A percentile compares a stretch with the other conserved stretches of the same genome.
These are phyloP conservation scores for Aporrectodea caliginosa DNA, from an alignment of 1,140 invertebrate genomes.

Conservation along the genomic window DNA sequence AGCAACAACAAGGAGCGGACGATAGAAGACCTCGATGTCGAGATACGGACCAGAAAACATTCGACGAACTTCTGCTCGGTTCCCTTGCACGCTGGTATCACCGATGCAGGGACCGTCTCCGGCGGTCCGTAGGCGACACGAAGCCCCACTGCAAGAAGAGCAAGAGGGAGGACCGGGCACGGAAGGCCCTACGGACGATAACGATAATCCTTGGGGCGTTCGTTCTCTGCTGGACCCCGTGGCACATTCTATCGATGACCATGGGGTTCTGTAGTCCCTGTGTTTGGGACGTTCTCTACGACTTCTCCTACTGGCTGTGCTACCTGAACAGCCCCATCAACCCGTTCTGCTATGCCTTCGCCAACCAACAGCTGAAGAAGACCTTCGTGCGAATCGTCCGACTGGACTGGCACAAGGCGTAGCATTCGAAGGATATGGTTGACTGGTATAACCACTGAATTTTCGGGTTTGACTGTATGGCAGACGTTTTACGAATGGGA, in stretches of 20 bases:
- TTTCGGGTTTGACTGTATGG: no score
- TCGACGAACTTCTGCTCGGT: no score
- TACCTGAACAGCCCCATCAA: constrained; percentile 94
- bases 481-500: no score
- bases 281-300: constrained; percentile 80
- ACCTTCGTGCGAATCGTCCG: constrained; percentile 67
- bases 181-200: constrained; percentile 97
- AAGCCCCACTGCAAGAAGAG: not conserved
- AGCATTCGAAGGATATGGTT: no score
- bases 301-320: constrained; percentile 99
- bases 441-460: no score
- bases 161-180: constrained; percentile 79
- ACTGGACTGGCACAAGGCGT: constrained; percentile 43
- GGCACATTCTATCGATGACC: constrained; percentile 88
- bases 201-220: constrained; percentile 98
- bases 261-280: constrained; percentile 72
- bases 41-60: no score
- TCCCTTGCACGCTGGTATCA: no score
- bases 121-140: no score
- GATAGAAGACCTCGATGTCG: no score
- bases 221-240: constrained; percentile 98
- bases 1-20: no score
- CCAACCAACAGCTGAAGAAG: constrained; percentile 99
- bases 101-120: no score
- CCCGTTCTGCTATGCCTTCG: constrained; percentile 96